phyloP scores from a whole-genome alignment of 35 echinoderm and acorn worm genomes.

The Anneissia japonica region DNA sequence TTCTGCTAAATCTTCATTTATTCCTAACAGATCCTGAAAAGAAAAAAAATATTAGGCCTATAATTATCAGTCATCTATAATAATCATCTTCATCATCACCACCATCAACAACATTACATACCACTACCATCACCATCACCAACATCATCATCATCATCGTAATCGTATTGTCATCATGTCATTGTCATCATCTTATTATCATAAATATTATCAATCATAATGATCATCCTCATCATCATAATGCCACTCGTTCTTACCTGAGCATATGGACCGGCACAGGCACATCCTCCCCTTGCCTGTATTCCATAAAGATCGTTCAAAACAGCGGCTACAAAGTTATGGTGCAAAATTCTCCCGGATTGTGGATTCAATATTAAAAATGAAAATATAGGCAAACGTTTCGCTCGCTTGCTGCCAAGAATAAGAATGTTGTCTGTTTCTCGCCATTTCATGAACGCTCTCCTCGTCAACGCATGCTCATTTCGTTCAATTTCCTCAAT shows the following conservation, averaged over 20 bases:
- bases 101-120: too few species aligned
- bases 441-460: slow-evolving; percentile 75
- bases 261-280: slow-evolving; percentile 95
- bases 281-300: slow-evolving; percentile 94
- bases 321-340: slow-evolving; percentile 90
- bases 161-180: too few species aligned
- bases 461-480: slow-evolving; percentile 10
- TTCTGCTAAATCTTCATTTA: slow-evolving; percentile 3
- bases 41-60: neutral
- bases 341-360: slow-evolving; percentile 81
- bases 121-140: too few species aligned
- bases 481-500: neutral
- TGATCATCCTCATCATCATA: too few species aligned
- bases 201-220: too few species aligned
- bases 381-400: slow-evolving; percentile 88
- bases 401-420: slow-evolving; percentile 59
- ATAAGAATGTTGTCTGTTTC: slow-evolving; percentile 71
- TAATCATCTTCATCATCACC: too few species aligned
- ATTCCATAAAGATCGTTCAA: slow-evolving; percentile 94
- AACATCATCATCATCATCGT: too few species aligned
- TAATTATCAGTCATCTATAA: too few species aligned
- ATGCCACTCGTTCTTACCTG: too few species aligned
- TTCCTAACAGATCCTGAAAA: slow-evolving; percentile 10
- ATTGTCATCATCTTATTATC: too few species aligned
- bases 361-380: slow-evolving; percentile 78